phyloP scores from a whole-genome alignment of 92 coral and sea anemone genomes.

The Palythoa caribaeorum region DNA sequence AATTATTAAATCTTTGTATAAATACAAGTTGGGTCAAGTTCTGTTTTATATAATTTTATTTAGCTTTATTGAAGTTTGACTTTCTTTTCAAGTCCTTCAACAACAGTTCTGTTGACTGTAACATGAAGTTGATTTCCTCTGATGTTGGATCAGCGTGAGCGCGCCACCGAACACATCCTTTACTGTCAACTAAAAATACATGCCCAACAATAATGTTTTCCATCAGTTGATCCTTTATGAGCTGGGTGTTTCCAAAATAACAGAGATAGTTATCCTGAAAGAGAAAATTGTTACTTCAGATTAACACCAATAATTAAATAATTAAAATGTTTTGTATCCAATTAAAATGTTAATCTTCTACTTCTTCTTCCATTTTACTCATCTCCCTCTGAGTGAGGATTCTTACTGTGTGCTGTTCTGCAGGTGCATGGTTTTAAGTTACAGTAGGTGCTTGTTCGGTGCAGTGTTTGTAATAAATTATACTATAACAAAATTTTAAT shows the following conservation, averaged over 20 bases:
- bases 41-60: background rate
- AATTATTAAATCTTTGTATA: too few species aligned
- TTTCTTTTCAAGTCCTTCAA: conserved; percentile 64
- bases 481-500: too few species aligned
- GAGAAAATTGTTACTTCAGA: background rate
- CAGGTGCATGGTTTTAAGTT: too few species aligned
- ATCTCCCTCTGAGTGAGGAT: too few species aligned
- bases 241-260: conserved; percentile 78
- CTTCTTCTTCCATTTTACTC: too few species aligned
- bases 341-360: too few species aligned
- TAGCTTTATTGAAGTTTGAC: background rate
- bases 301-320: background rate
- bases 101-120: conserved; percentile 70
- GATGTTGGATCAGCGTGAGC: conserved; percentile 91
- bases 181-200: conserved; percentile 82
- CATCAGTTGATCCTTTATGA: conserved; percentile 66
- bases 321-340: too few species aligned
- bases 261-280: conserved; percentile 84
- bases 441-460: too few species aligned
- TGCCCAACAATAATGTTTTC: conserved; percentile 94
- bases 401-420: too few species aligned
- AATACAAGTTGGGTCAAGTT: background rate
- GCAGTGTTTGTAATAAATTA: too few species aligned
- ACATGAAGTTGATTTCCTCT: conserved; percentile 81
- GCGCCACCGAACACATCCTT: conserved; percentile 89